Evolutionary conservation across 2,797 vertebrate species (phyloP).

Genomic region (Melanotaenia nigrans): DNA sequence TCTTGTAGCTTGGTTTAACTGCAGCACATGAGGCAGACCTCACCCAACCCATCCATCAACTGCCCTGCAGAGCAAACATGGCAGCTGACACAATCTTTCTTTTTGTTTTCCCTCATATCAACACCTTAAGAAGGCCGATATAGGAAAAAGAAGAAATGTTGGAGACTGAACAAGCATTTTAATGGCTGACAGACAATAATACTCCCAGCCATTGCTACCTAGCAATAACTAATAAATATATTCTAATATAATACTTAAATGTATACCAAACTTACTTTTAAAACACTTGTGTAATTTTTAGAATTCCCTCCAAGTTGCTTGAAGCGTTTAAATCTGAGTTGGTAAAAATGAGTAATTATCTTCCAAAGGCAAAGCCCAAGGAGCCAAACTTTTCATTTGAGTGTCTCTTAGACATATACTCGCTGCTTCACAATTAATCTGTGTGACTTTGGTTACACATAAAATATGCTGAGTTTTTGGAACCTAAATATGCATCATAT

Average conservation of each 20-base stretch:
- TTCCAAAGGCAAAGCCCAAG: slow-evolving; percentile 43
- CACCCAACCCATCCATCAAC: slow-evolving; percentile 62
- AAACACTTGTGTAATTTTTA: not conserved
- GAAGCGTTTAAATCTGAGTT: slow-evolving; percentile 54
- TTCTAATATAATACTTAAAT: not conserved
- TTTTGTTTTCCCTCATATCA: slow-evolving; percentile 52
- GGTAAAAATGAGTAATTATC: slow-evolving; percentile 54
- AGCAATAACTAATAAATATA: too few species aligned
- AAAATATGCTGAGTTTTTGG: slow-evolving; percentile 54
- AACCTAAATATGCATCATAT: slow-evolving; percentile 51
- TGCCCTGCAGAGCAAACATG: slow-evolving; percentile 47
- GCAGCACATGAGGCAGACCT: slow-evolving; percentile 54
- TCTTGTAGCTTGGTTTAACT: slow-evolving; percentile 44
- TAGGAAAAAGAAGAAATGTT: not conserved
- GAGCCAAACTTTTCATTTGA: slow-evolving; percentile 66
- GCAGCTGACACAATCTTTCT: slow-evolving; percentile 52
- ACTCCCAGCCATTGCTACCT: not conserved
- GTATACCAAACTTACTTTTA: not conserved
- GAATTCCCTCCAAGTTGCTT: slow-evolving; percentile 18
- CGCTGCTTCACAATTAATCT: slow-evolving; percentile 62
- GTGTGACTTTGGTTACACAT: slow-evolving; percentile 64
- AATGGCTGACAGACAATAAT: not conserved
- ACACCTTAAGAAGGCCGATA: slow-evolving; percentile 28
- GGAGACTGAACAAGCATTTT: slow-evolving; percentile 2
- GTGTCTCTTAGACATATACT: slow-evolving; percentile 61